Evolutionary conservation across 2,888 invertebrate genomes (phyloP).

Genomic region (Leptopterna dolabrata): DNA sequence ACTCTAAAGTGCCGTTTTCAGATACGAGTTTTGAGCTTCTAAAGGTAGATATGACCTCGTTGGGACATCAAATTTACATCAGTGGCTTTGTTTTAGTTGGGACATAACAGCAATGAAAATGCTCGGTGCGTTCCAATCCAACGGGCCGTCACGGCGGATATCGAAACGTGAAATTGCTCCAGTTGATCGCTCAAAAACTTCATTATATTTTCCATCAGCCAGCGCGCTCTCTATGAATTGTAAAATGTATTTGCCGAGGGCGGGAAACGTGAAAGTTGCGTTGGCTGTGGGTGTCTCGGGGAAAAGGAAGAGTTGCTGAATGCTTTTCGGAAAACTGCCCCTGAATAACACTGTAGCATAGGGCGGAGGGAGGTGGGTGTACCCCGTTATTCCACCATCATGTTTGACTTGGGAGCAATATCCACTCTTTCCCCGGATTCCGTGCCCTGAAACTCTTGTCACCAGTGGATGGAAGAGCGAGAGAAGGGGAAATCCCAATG

Average conservation of each 20-base stretch:
- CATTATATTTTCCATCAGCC: neutral
- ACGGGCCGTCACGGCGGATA: neutral
- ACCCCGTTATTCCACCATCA: neutral
- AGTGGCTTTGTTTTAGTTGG: no score
- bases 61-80: no score
- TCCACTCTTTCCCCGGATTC: constrained; percentile 29
- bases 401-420: constrained; percentile 44
- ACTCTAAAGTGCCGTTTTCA: no score
- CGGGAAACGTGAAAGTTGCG: neutral
- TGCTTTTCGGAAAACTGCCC: constrained; percentile 30
- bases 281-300: constrained; percentile 8
- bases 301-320: constrained; percentile 36
- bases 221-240: neutral
- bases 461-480: neutral
- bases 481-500: constrained; percentile 24
- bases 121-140: no score
- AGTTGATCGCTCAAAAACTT: neutral
- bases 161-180: neutral
- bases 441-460: neutral
- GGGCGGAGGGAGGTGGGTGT: neutral
- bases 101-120: no score
- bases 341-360: neutral
- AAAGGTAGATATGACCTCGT: no score
- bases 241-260: neutral
- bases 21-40: no score